Percentiles rank a stretch among this genome's conserved stretches.
phyloP scores from a whole-genome alignment of 2,888 invertebrate genomes.

The Ptilodon capucinus region DNA sequence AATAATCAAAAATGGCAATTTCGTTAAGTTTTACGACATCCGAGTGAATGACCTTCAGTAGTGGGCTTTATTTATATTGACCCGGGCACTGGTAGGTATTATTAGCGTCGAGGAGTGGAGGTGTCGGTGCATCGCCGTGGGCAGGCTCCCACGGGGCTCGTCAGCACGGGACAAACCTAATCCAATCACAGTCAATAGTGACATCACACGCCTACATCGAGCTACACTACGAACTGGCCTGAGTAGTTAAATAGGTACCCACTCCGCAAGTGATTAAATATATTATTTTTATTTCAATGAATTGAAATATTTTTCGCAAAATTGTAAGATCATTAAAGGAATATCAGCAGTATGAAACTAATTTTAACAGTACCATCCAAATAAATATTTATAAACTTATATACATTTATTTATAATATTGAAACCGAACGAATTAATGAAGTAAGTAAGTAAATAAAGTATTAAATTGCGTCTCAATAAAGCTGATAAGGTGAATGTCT shows the following conservation, averaged over 20 bases:
- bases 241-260: too few relatives aligned
- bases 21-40: slow-evolving; percentile 48
- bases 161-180: slow-evolving; percentile 83
- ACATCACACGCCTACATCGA: slow-evolving; percentile 60
- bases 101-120: slow-evolving; percentile 51
- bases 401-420: too few relatives aligned
- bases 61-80: slow-evolving; percentile 62
- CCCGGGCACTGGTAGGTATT: slow-evolving; percentile 54
- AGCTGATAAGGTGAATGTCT: slow-evolving; percentile 41
- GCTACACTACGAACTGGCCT: slow-evolving; percentile 30
- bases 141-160: slow-evolving; percentile 82
- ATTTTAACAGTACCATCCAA: too few relatives aligned
- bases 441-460: slow-evolving; percentile 10
- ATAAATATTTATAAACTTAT: too few relatives aligned
- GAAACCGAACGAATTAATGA: too few relatives aligned
- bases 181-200: slow-evolving; percentile 83
- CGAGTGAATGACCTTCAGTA: slow-evolving; percentile 47
- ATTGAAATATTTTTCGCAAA: too few relatives aligned
- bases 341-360: too few relatives aligned
- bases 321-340: too few relatives aligned
- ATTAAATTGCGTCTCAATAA: slow-evolving; percentile 38
- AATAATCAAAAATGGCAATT: slow-evolving; percentile 50
- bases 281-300: too few relatives aligned
- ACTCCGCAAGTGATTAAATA: not conserved
- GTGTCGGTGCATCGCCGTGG: slow-evolving; percentile 63